These are phyloP conservation scores for Poecile montanus DNA, from an alignment of 2,797 vertebrate genomes.

Conservation along the genomic window DNA sequence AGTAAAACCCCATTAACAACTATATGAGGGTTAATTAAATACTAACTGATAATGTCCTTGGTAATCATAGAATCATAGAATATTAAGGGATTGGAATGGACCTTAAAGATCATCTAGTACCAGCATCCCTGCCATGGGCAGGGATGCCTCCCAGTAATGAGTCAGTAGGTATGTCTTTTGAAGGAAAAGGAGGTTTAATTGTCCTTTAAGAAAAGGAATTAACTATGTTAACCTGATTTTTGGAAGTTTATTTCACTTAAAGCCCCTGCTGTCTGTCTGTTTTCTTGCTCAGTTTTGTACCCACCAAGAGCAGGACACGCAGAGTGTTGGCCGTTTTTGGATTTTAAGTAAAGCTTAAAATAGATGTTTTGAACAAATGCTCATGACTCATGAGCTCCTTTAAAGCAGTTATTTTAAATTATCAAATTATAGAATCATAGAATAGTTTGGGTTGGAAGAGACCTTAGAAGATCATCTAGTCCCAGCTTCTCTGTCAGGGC, in stretches of 20 bases:
- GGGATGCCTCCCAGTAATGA: background rate
- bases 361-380: background rate
- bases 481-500: background rate
- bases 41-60: background rate
- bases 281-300: background rate
- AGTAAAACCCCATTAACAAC: background rate
- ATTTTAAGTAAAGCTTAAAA: background rate
- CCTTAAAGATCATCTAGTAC: background rate
- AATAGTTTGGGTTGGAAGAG: background rate
- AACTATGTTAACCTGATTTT: background rate
- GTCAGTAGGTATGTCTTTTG: background rate
- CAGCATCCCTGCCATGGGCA: background rate
- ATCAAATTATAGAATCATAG: accelerated
- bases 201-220: background rate
- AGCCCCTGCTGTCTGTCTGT: background rate
- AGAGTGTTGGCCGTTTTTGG: background rate
- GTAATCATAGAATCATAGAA: background rate
- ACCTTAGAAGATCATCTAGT: background rate
- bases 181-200: background rate
- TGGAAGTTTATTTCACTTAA: background rate
- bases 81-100: background rate
- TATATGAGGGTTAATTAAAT: background rate
- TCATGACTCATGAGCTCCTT: background rate
- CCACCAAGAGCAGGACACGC: background rate
- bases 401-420: background rate